These are phyloP conservation scores for Pao palembangensis DNA, from an alignment of 2,113 vertebrate genomes.

Conservation along the genomic window DNA sequence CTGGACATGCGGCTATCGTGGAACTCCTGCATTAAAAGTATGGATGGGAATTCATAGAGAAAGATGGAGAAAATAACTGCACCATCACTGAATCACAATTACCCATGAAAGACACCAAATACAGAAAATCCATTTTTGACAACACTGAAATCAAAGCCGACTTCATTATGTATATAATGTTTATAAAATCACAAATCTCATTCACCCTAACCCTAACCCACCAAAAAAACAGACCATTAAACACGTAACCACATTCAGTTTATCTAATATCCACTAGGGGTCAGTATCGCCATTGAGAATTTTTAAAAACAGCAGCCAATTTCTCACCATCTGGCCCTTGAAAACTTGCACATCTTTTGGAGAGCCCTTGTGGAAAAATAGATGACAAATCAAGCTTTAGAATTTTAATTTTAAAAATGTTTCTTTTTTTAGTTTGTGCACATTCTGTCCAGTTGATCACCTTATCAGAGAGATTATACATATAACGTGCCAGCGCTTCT, in stretches of 20 bases:
- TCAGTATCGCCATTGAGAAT: conserved; percentile 14
- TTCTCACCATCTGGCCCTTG: conserved; percentile 71
- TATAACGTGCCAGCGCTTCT: conserved; percentile 70
- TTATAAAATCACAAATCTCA: not conserved
- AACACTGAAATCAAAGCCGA: not conserved
- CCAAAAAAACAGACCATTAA: not conserved
- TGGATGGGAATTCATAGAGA: not conserved
- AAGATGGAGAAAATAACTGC: not conserved
- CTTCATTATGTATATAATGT: not conserved
- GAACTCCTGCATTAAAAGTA: conserved; percentile 63
- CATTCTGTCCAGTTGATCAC: conserved; percentile 37
- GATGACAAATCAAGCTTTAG: not conserved
- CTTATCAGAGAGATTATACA: conserved; percentile 77
- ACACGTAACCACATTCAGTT: conserved; percentile 20
- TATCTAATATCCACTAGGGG: conserved; percentile 42
- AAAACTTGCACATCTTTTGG: conserved; percentile 74
- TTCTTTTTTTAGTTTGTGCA: not conserved
- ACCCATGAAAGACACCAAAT: not conserved
- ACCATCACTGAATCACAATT: not conserved
- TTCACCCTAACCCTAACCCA: no score
- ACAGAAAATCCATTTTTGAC: not conserved
- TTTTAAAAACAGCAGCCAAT: not conserved
- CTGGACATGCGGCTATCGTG: conserved; percentile 68
- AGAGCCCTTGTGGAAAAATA: conserved; percentile 56
- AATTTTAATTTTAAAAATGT: not conserved